Base-by-base conservation (phyloP, 92 coral and sea anemone species). In the Meandrina meandrites region DNA sequence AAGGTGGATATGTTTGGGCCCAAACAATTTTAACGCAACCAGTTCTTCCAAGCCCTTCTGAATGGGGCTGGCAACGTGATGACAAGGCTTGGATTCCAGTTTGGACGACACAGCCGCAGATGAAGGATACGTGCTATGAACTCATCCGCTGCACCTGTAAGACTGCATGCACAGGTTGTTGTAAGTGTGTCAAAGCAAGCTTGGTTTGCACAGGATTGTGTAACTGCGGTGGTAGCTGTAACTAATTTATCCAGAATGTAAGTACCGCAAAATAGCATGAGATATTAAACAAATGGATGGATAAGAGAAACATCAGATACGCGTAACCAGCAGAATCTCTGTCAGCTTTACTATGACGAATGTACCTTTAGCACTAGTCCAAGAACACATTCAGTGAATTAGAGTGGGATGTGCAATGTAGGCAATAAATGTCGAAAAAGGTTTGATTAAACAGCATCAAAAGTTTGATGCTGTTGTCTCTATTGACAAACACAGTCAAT, bases 171-270 rank as follows among this genome's bases (percentile, higher is more conserved):
- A 45, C 34, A 32, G 75, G 88, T 5, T 47, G 81, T 2, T 84
- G 88, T 32, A 84, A 73, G 45, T 84, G 88, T 79, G 27, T 3
- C 19, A 86, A 81, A 62, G 90, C 88, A 5, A 86, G 75, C 47
- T 76, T 90, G 31, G 84, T 24, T 14, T 90, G 93, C 74, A 90
- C 93, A 0, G 53, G 78, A 1, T 36, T 91, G 50, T 88, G 94
- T 53, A 76, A 88, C 28, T 88, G 86, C 62, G 75, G 82, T 22
- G 86, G 86, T 12, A 34, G 24, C 30, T 78, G 92, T 66, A 54
- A 40, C 81, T 60, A 10, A 21, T 14, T 14, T 14, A 14, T 57
- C 18, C 2, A 19, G 68, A 5, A 60, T 60, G 53, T 7, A 8
- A 48, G 9, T 48, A 7, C 53, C 11, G 14, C 53, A 48, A 48